Conservation (phyloP, 2,113 vertebrate genomes). For the Raja brachyura region DNA sequence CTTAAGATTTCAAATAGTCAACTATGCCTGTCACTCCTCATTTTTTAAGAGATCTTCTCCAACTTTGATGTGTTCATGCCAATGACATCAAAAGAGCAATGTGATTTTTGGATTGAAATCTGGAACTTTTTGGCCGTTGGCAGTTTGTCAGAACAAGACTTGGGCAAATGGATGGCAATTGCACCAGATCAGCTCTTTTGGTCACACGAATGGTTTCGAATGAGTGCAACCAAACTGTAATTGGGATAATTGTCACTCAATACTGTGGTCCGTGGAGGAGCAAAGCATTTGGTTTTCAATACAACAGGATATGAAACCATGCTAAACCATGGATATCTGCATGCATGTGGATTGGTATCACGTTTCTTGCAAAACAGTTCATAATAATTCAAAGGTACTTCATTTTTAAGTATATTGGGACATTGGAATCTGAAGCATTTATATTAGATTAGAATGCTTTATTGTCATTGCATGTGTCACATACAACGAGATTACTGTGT, state of each 20-base stretch:
- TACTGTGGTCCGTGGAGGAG: too few relatives aligned
- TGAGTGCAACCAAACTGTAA: background rate
- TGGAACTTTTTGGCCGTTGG: background rate
- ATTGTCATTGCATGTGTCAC: too few relatives aligned
- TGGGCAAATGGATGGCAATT: background rate
- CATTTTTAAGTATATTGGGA: too few relatives aligned
- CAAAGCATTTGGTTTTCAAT: background rate
- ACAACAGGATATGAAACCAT: background rate
- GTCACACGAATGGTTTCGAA: background rate
- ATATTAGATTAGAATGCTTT: too few relatives aligned
- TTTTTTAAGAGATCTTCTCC: slow-evolving; percentile 15
- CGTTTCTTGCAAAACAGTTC: too few relatives aligned
- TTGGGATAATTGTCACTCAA: background rate
- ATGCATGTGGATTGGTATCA: too few relatives aligned
- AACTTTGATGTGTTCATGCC: background rate
- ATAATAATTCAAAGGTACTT: too few relatives aligned
- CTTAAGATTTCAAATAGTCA: background rate
- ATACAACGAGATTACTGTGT: too few relatives aligned
- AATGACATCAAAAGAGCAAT: background rate
- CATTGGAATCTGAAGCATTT: too few relatives aligned
- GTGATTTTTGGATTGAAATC: background rate
- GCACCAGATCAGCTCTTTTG: background rate
- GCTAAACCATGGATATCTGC: too few relatives aligned
- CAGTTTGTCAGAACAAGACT: background rate
- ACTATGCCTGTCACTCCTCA: background rate